Conservation (phyloP, 2,797 vertebrate species). For the Catharus ustulatus region DNA sequence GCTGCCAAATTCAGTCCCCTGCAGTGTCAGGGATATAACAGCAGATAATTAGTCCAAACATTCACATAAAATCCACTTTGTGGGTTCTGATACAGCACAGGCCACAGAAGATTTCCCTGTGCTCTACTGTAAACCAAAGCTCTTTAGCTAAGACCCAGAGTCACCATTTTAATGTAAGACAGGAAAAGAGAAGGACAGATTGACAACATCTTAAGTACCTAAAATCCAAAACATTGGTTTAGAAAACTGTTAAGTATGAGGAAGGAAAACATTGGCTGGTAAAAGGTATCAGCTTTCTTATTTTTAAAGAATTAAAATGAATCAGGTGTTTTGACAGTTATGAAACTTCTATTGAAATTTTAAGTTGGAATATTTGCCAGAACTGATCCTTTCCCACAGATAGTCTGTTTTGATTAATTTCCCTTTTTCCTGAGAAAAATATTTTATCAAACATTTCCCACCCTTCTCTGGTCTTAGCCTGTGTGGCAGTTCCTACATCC, state of each 20-base stretch:
- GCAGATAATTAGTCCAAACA: conserved; percentile 65
- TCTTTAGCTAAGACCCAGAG: conserved; percentile 19
- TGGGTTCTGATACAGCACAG: conserved; percentile 48
- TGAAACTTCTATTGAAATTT: conserved; percentile 44
- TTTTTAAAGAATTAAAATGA: conserved; percentile 44
- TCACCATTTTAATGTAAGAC: conserved; percentile 27
- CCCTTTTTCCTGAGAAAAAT: conserved; percentile 59
- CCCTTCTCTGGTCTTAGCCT: conserved; percentile 24
- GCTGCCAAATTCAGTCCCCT: conserved; percentile 53
- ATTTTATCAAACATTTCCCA: conserved; percentile 61
- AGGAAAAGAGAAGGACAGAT: conserved; percentile 31
- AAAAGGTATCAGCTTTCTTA: conserved; percentile 41
- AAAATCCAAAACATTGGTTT: conserved; percentile 33
- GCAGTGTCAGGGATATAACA: conserved; percentile 45
- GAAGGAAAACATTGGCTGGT: conserved; percentile 46
- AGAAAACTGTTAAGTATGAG: conserved; percentile 27
- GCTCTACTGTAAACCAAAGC: conserved; percentile 33
- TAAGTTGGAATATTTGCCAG: conserved; percentile 21
- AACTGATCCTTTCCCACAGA: conserved; percentile 63
- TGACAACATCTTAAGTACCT: conserved; percentile 48
- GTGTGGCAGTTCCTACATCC: neutral
- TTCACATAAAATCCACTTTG: conserved; percentile 46
- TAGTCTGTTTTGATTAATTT: conserved; percentile 65
- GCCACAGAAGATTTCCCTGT: conserved; percentile 40
- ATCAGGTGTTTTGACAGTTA: conserved; percentile 61